Conservation (phyloP, 2,113 vertebrate species). For the Ahaetulla prasina region DNA sequence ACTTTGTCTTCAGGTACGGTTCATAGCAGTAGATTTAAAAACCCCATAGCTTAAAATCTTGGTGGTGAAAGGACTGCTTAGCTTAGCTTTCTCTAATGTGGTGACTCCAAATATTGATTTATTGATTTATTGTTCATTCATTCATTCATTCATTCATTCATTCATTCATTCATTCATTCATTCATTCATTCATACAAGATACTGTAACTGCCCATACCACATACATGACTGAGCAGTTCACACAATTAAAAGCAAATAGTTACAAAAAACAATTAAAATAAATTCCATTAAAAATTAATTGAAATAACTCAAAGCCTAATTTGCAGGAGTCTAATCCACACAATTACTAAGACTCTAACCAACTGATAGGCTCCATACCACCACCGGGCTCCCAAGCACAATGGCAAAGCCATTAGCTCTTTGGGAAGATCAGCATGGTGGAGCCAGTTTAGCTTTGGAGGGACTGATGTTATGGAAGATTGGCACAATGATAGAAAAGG, state of each 20-base stretch:
- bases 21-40: neutral
- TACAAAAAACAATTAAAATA: neutral
- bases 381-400: neutral
- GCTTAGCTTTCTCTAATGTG: neutral
- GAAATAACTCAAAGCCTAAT: neutral
- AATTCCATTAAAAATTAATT: neutral
- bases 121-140: neutral
- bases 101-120: neutral
- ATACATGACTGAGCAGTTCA: neutral
- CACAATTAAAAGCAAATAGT: neutral
- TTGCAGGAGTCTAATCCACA: neutral
- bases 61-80: neutral
- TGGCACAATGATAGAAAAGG: neutral
- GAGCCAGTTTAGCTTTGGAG: neutral
- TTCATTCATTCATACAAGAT: neutral
- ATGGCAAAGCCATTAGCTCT: neutral
- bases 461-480: neutral
- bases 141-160: neutral
- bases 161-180: neutral
- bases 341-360: neutral
- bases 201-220: neutral
- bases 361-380: neutral
- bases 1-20: neutral
- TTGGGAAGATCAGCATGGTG: neutral
- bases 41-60: neutral